Conservation (phyloP, 23 tunicate genomes). For the Clavelina lepadiformis region DNA sequence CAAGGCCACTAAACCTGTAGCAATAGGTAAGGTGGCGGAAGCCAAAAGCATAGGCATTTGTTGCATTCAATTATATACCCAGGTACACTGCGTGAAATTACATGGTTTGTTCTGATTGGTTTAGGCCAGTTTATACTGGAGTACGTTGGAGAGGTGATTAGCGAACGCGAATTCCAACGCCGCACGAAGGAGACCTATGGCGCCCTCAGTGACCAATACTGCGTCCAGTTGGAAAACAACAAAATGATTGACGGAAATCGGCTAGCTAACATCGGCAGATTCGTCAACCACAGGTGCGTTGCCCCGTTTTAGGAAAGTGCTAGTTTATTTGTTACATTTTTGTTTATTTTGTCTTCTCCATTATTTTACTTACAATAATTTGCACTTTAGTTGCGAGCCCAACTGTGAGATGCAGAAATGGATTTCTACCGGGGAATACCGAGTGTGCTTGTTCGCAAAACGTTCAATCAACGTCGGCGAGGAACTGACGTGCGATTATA, state of each 20-base stretch:
- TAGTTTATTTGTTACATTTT: too few relatives aligned
- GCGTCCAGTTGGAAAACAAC: slow-evolving; percentile 43
- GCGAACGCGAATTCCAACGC: slow-evolving; percentile 53
- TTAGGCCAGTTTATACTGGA: slow-evolving; percentile 66
- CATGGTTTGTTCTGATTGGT: neutral
- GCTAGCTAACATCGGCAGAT: slow-evolving; percentile 57
- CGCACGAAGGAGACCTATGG: slow-evolving; percentile 53
- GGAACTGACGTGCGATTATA: slow-evolving; percentile 80
- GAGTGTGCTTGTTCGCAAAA: slow-evolving; percentile 52
- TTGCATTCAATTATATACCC: too few relatives aligned
- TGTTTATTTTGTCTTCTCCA: too few relatives aligned
- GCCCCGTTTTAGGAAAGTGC: too few relatives aligned
- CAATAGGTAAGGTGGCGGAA: slow-evolving; percentile 36
- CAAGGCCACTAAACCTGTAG: slow-evolving; percentile 17
- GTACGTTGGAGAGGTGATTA: slow-evolving; percentile 88
- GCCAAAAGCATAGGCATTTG: too few relatives aligned
- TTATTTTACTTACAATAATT: neutral
- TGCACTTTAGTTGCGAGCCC: slow-evolving; percentile 72
- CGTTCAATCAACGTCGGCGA: slow-evolving; percentile 37
- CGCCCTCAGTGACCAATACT: slow-evolving; percentile 49
- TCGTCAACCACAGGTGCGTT: slow-evolving; percentile 89
- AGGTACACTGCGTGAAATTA: neutral
- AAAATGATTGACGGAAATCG: slow-evolving; percentile 44
- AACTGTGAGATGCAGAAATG: slow-evolving; percentile 85
- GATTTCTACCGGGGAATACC: slow-evolving; percentile 46